Percentiles rank a stretch among this genome's conserved stretches.
Conservation (phyloP, 2,113 vertebrate species). For the Istiophorus platypterus region DNA sequence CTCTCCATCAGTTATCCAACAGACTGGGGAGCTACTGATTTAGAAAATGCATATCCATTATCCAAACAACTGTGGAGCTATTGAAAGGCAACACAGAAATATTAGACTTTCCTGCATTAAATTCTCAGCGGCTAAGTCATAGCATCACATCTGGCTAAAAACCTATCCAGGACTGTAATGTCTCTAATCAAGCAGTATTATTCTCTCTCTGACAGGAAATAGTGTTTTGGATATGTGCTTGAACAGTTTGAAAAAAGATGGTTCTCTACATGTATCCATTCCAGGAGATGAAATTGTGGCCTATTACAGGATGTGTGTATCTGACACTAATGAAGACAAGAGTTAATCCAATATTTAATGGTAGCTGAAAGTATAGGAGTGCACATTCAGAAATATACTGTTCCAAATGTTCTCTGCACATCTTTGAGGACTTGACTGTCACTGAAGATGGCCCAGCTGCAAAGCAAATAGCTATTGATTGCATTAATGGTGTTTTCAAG, state of each 20-base stretch:
- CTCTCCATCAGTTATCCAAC: no score
- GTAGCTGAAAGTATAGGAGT: background rate
- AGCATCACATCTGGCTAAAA: no score
- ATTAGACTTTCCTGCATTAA: background rate
- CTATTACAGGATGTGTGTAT: background rate
- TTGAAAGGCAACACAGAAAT: background rate
- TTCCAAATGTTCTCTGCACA: background rate
- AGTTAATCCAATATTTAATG: background rate
- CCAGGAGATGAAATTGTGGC: background rate
- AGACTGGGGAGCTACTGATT: background rate
- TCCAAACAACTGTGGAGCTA: background rate
- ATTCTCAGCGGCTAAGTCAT: background rate
- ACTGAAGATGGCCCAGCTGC: conserved; percentile 10
- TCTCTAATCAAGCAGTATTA: background rate
- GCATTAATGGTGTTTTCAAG: conserved; percentile 30
- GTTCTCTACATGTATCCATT: background rate
- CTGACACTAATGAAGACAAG: background rate
- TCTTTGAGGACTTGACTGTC: conserved; percentile 10
- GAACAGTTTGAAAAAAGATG: no score
- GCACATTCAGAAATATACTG: background rate
- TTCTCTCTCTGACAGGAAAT: background rate
- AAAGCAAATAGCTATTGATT: conserved; percentile 29
- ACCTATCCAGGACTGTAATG: background rate
- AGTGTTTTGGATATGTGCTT: background rate
- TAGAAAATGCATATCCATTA: background rate